Evolutionary conservation across 1,140 invertebrate genomes (phyloP).

Genomic region (Octopus sinensis): DNA sequence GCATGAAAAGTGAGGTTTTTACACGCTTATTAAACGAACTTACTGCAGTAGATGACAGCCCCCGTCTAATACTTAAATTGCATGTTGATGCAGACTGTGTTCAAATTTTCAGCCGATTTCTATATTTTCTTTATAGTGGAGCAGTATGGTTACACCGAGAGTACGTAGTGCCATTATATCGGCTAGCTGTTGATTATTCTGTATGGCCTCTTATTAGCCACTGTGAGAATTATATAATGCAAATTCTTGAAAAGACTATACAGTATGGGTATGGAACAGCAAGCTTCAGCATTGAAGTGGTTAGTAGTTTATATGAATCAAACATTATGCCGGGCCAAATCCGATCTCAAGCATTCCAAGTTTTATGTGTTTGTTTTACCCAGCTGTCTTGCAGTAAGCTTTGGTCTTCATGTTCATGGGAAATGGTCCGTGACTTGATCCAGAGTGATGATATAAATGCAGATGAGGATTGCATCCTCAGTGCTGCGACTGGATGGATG

Average conservation of each 20-base stretch:
- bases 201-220: constrained; percentile 41
- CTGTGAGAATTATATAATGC: constrained; percentile 48
- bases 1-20: constrained; percentile 47
- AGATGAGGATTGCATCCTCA: constrained; percentile 49
- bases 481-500: constrained; percentile 52
- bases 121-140: constrained; percentile 53
- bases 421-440: constrained; percentile 44
- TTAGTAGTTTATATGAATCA: constrained; percentile 43
- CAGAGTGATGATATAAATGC: constrained; percentile 41
- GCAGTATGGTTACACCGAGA: constrained; percentile 51
- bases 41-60: constrained; percentile 20
- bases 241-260: constrained; percentile 41
- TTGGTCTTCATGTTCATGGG: constrained; percentile 41
- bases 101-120: constrained; percentile 47
- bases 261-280: not conserved
- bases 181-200: constrained; percentile 44
- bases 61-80: constrained; percentile 37
- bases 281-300: constrained; percentile 28
- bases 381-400: constrained; percentile 37
- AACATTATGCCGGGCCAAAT: constrained; percentile 36
- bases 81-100: constrained; percentile 43
- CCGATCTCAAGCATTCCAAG: constrained; percentile 38
- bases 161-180: constrained; percentile 46
- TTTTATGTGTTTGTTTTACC: constrained; percentile 43
- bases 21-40: constrained; percentile 42